Evolutionary conservation across 2,113 vertebrate genomes (phyloP), one percentile per base, ranked within the genome.

Genomic region (Brachyhypopomus occidentalis): DNA sequence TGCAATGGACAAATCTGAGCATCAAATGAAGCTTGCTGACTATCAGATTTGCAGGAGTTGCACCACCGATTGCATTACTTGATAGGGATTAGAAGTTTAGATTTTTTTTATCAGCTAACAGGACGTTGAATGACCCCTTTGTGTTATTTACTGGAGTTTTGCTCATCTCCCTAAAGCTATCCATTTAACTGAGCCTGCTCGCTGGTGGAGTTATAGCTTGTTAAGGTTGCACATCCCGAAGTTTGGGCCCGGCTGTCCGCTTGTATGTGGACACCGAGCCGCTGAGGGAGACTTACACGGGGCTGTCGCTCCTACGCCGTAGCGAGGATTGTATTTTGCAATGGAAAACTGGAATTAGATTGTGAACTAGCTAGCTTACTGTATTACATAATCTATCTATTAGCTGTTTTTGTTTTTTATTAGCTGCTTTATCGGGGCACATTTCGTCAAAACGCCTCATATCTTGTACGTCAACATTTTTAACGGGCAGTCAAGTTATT

Each of bases 1-100:
- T 12, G 66, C 9, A 16, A 70, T 70, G 66, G 36, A 70, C 19
- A 34, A 41, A 9, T 22, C 2, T 8, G 66, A 41, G n/a, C 34
- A 70, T 70, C 66, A n/a, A 38, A 70, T 41, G 36, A 70, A 41
- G 66, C 66, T 70, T 41, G 17, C 66, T 9, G 66, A 41, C 66
- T 22, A 70, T 22, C 34, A 41, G 6, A 70, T 22, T 70, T 38
- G 22, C 19, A n/a, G 38, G 66, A 70, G 66, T 22, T 41, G 34
- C 20, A 38, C 66, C 20, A 70, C 34, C 66, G 66, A 70, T 11
- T 41, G 34, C 36, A 70, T 70, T n/a, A 70, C 66, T 70, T 70
- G 66, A 70, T 70, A 22, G n/a, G n/a, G 1, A 25, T 38, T 67
- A 20, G 8, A 9, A 41, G 36, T 70, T 3, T 11, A 5, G 20